Percentiles rank a stretch among this genome's conserved stretches.
phyloP scores from a whole-genome alignment of 2,113 vertebrate species.

The Myocastor coypus region DNA sequence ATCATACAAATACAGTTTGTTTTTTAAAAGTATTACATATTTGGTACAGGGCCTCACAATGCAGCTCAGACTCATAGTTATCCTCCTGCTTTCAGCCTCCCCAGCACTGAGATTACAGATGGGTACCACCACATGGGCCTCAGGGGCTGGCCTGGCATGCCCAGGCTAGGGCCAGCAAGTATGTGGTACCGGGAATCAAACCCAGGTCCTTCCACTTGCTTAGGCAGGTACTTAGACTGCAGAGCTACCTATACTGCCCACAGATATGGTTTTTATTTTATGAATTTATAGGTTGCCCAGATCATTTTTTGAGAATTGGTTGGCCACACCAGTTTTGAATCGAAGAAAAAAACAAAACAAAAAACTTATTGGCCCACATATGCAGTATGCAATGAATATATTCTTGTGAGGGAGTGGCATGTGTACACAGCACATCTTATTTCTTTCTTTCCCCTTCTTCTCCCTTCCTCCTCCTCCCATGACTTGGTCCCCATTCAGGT shows the following conservation, averaged over 20 bases:
- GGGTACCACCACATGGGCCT: no score
- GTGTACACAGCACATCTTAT: neutral
- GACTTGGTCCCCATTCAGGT: neutral
- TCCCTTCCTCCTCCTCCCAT: neutral
- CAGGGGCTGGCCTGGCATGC: no score
- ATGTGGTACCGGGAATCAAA: no score
- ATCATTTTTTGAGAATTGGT: neutral
- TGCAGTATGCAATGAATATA: neutral
- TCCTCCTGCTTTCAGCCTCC: no score
- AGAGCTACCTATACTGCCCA: no score
- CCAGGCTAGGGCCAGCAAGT: no score
- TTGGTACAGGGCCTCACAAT: no score
- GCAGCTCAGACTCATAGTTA: no score
- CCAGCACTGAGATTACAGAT: no score
- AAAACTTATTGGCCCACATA: neutral
- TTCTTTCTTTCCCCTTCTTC: neutral
- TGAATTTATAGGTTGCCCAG: neutral
- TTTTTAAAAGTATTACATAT: no score
- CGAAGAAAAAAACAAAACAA: neutral
- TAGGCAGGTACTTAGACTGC: no score
- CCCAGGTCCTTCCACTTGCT: no score
- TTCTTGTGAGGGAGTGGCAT: neutral
- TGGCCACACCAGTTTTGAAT: neutral
- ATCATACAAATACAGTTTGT: neutral
- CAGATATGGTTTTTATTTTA: neutral